Base-by-base conservation (phyloP, 2,113 vertebrate species). In the Cololabis saira region DNA sequence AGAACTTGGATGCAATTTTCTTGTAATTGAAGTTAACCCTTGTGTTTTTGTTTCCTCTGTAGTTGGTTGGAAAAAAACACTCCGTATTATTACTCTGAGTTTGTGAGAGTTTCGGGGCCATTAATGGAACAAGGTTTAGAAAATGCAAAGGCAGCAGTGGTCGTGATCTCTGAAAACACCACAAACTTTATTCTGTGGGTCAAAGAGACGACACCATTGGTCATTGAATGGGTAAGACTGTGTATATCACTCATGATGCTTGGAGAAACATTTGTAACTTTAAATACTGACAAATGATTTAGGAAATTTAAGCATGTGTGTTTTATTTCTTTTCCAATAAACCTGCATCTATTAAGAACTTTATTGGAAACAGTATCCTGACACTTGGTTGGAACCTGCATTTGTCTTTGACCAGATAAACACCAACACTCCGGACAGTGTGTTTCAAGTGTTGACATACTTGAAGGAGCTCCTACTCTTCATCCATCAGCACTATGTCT, bases 41-140 rank as follows among this genome's bases (percentile, higher is more conserved):
- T 54, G 0, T 66, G 33, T 63, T 54, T 67, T 12, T 77, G 13
- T 24, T 2, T 61, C 1, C 9, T 17, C 8, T 73, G 14, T 68
- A 98, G 97, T 87, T 98, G 96, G 95, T 62, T 98, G 62, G 90
- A 93, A 85, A 91, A 71, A 41, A 95, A 89, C 13, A 71, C 93
- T 16, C 95, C 94, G 0, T 45, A 83, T 15, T 96, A 92, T 27
- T 88, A 95, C 68, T 94, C 96, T 0, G 61, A 77, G 41, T 87
- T 90, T 0, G 75, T 85, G 2, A 80, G 92, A 0, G 0, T 85
- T 0, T 19, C 94, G 60, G 81, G 86, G 17, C 96, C 96, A 0
- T 47, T 89, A 2, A 76, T 94, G 67, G 92, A 96, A 59, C 79
- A 93, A 53, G 90, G 90, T 19, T 84, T 93, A 87, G 86, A 83